These are phyloP conservation scores for Leptonema lineaticorne DNA, from an alignment of 1,140 invertebrate species.

Conservation along the genomic window DNA sequence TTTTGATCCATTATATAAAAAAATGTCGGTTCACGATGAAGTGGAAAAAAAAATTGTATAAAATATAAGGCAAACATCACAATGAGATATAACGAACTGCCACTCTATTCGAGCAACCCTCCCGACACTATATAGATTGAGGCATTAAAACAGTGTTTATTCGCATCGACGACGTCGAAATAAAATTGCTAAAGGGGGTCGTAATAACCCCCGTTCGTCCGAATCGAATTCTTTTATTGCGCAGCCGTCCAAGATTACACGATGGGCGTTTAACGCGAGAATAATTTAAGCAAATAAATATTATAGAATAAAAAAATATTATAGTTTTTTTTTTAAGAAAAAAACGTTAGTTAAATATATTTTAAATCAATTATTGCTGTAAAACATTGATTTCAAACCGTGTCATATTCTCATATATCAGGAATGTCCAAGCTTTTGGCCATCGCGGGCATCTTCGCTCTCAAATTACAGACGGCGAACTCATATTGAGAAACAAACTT, in stretches of 20 bases:
- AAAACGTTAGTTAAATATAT: neutral
- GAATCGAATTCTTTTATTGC: slow-evolving; percentile 15
- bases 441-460: too few relatives aligned
- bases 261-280: neutral
- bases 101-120: slow-evolving; percentile 1
- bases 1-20: too few relatives aligned
- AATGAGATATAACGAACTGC: slow-evolving; percentile 1
- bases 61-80: neutral
- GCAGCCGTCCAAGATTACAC: slow-evolving; percentile 1
- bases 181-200: slow-evolving; percentile 27
- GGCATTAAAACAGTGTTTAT: slow-evolving; percentile 39
- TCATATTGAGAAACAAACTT: too few relatives aligned
- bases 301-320: neutral
- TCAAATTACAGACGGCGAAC: too few relatives aligned
- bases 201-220: slow-evolving; percentile 34
- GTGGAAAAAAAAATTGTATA: neutral
- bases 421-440: too few relatives aligned
- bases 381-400: neutral
- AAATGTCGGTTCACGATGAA: too few relatives aligned
- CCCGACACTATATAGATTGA: too few relatives aligned
- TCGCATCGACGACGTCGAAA: slow-evolving; percentile 33
- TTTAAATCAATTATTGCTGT: neutral
- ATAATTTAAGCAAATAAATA: neutral
- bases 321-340: neutral
- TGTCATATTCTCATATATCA: too few relatives aligned